Evolutionary conservation across 2,797 vertebrate species (phyloP).

Genomic region (Typhlichthys eigenmanni): DNA sequence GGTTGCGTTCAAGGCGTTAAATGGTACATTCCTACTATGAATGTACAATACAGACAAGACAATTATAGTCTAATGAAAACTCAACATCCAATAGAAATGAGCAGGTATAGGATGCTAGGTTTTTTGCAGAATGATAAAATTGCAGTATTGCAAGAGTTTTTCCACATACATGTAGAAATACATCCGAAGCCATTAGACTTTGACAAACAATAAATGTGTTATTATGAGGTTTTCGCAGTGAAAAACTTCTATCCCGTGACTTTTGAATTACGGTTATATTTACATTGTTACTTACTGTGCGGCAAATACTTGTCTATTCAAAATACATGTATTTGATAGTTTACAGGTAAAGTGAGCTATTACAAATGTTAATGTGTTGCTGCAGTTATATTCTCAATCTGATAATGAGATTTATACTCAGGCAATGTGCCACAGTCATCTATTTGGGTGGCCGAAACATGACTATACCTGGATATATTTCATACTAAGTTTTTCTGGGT

Average conservation of each 20-base stretch:
- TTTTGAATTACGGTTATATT: neutral
- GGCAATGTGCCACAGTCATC: slow-evolving; percentile 9
- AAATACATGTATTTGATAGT: no score
- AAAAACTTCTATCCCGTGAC: slow-evolving; percentile 9
- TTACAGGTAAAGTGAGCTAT: neutral
- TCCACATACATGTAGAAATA: slow-evolving; percentile 3
- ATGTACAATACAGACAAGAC: slow-evolving; percentile 23
- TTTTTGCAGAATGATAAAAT: slow-evolving; percentile 6
- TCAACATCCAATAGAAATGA: slow-evolving; percentile 25
- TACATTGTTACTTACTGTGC: neutral
- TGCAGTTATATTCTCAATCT: slow-evolving; percentile 17
- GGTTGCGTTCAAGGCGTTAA: slow-evolving; percentile 6
- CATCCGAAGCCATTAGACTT: slow-evolving; percentile 19
- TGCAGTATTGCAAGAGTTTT: slow-evolving; percentile 3
- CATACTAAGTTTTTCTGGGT: slow-evolving; percentile 17
- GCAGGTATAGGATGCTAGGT: neutral
- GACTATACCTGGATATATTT: slow-evolving; percentile 24
- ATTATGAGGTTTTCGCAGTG: neutral
- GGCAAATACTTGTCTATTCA: neutral
- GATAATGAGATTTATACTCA: neutral
- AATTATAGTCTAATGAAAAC: slow-evolving; percentile 11
- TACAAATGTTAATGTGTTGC: neutral
- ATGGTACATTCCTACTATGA: slow-evolving; percentile 3
- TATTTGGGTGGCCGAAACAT: slow-evolving; percentile 36
- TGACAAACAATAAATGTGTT: neutral